A percentile compares a stretch with the other conserved stretches of the same genome.
Conservation (phyloP, 2,113 vertebrate genomes). For the Spilogale gracilis region DNA sequence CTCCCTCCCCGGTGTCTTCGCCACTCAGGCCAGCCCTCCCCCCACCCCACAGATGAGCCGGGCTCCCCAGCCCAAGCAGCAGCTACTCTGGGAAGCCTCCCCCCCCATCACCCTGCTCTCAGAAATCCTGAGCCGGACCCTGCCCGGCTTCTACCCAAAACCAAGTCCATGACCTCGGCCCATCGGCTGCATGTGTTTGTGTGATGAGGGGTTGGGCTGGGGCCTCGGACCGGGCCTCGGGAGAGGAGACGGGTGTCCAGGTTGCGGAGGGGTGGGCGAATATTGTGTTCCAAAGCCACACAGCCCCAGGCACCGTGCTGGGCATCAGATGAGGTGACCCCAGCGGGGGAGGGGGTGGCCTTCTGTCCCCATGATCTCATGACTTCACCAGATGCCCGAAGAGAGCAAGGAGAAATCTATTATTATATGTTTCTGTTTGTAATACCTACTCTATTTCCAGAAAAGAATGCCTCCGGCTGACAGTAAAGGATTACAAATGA, state of each 20-base stretch:
- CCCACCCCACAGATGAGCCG: rapidly evolving
- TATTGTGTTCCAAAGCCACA: rapidly evolving
- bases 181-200: neutral
- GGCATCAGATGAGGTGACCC: neutral
- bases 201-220: no score
- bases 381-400: neutral
- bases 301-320: neutral
- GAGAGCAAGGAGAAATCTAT: neutral
- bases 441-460: neutral
- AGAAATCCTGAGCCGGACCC: neutral
- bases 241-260: neutral
- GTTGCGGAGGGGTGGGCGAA: no score
- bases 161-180: neutral
- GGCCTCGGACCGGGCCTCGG: neutral
- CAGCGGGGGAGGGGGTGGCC: neutral
- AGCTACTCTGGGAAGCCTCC: neutral
- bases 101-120: neutral
- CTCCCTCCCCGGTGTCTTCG: neutral
- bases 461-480: neutral
- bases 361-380: neutral
- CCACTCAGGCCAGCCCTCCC: neutral
- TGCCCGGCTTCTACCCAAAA: neutral
- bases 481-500: neutral
- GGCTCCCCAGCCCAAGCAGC: neutral
- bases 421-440: neutral